These are phyloP conservation scores for Poeciliopsis retropinna DNA, from an alignment of 2,113 vertebrate species.

Conservation along the genomic window DNA sequence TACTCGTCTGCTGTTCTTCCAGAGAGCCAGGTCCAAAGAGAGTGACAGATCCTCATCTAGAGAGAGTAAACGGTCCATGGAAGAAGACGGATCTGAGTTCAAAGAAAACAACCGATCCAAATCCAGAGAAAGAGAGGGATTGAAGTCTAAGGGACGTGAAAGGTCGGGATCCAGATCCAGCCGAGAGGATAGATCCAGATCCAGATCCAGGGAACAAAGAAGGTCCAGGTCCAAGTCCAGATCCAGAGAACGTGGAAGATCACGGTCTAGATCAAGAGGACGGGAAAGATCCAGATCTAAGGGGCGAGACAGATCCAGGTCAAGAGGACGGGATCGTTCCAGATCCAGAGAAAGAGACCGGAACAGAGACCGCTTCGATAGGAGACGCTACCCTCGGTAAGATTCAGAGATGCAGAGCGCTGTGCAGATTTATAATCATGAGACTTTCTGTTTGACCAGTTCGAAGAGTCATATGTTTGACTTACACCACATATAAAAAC, in stretches of 20 bases:
- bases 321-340: conserved; percentile 46
- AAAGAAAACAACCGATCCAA: conserved; percentile 24
- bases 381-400: conserved; percentile 66
- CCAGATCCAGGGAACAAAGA: conserved; percentile 33
- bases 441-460: background rate
- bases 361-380: conserved; percentile 40
- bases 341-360: conserved; percentile 53
- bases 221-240: conserved; percentile 44
- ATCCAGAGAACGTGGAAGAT: conserved; percentile 23
- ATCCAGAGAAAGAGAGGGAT: conserved; percentile 22
- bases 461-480: no score
- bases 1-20: conserved; percentile 10
- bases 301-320: conserved; percentile 24
- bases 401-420: background rate
- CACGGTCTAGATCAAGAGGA: conserved; percentile 37
- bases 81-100: background rate
- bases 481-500: no score
- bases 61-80: conserved; percentile 23
- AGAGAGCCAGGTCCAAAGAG: conserved; percentile 43
- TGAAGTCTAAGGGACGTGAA: background rate
- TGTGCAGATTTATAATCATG: background rate
- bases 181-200: conserved; percentile 15
- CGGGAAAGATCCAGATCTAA: conserved; percentile 36
- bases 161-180: conserved; percentile 44
- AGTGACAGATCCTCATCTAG: conserved; percentile 32